Evolutionary conservation across 2,797 vertebrate genomes (phyloP), one percentile per base, ranked within the genome.

Genomic region (Coregonus ussuriensis): DNA sequence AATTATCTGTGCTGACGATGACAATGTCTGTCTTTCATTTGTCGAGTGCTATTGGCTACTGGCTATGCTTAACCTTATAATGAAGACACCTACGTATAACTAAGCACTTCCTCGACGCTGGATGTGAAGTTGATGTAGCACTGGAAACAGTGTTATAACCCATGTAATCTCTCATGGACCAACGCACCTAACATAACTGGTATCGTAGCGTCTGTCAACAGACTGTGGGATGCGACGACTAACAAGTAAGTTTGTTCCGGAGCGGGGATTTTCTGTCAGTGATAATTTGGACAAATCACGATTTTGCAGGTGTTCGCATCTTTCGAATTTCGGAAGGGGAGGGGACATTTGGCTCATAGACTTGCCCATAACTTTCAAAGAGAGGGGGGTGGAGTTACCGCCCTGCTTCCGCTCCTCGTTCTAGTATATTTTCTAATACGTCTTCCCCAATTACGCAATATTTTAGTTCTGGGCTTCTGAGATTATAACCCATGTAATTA

Each of bases 21-120:
- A 67, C 65, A 35, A 16, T 18, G 21, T 33, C 66, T 18, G 66
- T 29, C 66, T 68, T 68, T 68, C 29, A 68, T 68, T 18, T 68
- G 7, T 18, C 15, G 13, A 33, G 31, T 33, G 15, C 15, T 35
- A 35, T 18, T 15, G 65, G 63, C 25, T 66, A 31, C 41, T 71
- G 4, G 47, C n/a, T 29, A 15, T 52, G 4, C n/a, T 63, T 63
- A 63, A 25, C 21, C 59, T 25, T 63, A 25, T 25, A 63, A 25
- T 52, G 70, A 31, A 72, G 31, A 37, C 7, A n/a, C 66, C 1
- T 31, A 4, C 2, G 51, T 54, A 6, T 31, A 47, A 47, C 68
- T 9, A 14, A 25, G 70, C 21, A 72, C 51, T 31, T 54, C 25
- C 21, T 29, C 15, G 25, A 53, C 21, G 7, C 70, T 31, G 70